A percentile compares a stretch with the other conserved stretches of the same genome.
Conservation (phyloP, 2,113 vertebrate genomes). For the Sebastes fasciatus region DNA sequence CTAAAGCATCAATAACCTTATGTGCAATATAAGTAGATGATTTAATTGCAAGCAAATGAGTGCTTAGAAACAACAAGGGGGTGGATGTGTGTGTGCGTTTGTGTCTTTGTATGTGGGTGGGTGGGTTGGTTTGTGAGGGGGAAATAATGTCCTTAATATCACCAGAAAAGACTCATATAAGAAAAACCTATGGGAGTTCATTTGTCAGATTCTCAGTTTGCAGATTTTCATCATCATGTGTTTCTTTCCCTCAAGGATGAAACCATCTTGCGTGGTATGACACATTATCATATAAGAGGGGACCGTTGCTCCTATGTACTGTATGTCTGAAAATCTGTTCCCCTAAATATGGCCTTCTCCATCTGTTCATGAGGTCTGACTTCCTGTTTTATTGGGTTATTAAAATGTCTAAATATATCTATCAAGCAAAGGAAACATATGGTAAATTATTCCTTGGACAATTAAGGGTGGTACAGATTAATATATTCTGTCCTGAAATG, state of each 20-base stretch:
- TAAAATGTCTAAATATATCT: slow-evolving; percentile 1
- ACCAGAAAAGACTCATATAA: neutral
- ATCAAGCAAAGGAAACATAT: slow-evolving; percentile 22
- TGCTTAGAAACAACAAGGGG: neutral
- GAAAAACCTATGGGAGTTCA: neutral
- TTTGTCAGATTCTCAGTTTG: neutral
- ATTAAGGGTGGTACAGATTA: neutral
- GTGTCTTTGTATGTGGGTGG: neutral
- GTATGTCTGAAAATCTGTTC: neutral
- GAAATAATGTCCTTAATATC: neutral
- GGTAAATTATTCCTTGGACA: slow-evolving; percentile 6
- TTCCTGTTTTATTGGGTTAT: slow-evolving; percentile 22
- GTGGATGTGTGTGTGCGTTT: neutral
- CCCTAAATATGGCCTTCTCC: neutral
- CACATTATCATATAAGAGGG: neutral
- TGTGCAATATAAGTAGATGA: slow-evolving; percentile 7
- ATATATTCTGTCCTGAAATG: neutral
- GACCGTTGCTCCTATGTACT: neutral
- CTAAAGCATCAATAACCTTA: neutral
- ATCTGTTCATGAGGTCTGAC: neutral
- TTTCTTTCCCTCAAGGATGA: slow-evolving; percentile 10
- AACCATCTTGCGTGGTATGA: neutral
- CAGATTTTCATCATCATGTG: slow-evolving; percentile 2
- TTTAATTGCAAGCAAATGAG: slow-evolving; percentile 37
- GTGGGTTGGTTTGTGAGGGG: neutral